Evolutionary conservation across 1,140 invertebrate species (phyloP).

Genomic region (Mylabris phalerata): DNA sequence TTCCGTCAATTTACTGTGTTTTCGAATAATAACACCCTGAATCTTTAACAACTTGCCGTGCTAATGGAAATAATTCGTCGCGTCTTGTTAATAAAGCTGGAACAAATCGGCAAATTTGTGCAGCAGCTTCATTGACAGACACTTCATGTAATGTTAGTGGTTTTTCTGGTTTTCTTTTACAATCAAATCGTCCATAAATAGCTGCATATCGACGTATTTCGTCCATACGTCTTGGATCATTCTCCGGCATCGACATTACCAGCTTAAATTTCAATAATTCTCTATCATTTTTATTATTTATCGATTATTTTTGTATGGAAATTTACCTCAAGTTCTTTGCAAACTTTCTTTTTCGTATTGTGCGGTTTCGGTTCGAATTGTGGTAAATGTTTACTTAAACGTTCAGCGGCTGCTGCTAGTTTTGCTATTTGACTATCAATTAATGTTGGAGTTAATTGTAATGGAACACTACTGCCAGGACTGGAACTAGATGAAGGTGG

Average conservation of each 20-base stretch:
- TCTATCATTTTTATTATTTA: not conserved
- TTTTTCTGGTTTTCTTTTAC: slow-evolving; percentile 92
- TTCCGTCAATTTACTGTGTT: slow-evolving; percentile 35
- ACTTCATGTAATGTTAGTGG: slow-evolving; percentile 94
- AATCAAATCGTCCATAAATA: slow-evolving; percentile 94
- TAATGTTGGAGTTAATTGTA: slow-evolving; percentile 68
- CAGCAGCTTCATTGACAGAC: slow-evolving; percentile 94
- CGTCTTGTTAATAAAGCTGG: slow-evolving; percentile 84
- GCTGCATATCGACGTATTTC: slow-evolving; percentile 92
- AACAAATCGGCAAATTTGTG: slow-evolving; percentile 86
- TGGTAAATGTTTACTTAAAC: slow-evolving; percentile 74
- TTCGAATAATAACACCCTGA: slow-evolving; percentile 71
- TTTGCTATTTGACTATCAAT: slow-evolving; percentile 77
- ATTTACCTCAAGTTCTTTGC: slow-evolving; percentile 80
- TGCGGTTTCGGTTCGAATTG: slow-evolving; percentile 81
- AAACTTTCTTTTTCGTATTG: slow-evolving; percentile 88
- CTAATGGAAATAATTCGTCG: slow-evolving; percentile 92
- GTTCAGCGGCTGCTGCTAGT: slow-evolving; percentile 73
- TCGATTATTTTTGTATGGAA: not conserved
- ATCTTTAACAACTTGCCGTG: slow-evolving; percentile 87
- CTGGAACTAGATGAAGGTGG: slow-evolving; percentile 49
- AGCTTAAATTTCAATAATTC: slow-evolving; percentile 45
- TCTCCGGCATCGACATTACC: slow-evolving; percentile 83
- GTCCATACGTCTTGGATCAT: slow-evolving; percentile 83
- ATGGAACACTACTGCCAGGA: slow-evolving; percentile 51